A percentile compares a stretch with the other conserved stretches of the same genome.
phyloP scores from a whole-genome alignment of 2,888 invertebrate species.

The Acronicta alni region DNA sequence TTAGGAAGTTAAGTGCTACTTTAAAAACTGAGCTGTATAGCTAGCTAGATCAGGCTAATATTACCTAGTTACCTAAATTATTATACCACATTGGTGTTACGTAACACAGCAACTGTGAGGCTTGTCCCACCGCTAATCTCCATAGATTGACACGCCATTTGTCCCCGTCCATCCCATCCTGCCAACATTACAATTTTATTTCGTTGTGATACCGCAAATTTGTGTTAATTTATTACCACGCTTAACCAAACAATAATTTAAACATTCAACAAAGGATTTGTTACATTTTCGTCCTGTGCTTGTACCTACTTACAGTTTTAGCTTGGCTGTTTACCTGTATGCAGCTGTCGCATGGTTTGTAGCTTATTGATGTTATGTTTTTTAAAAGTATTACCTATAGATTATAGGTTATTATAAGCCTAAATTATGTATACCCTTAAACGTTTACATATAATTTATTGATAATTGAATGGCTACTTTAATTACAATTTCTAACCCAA shows the following conservation, averaged over 20 bases:
- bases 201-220: conserved; percentile 35
- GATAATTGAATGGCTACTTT: conserved; percentile 27
- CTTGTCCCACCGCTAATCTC: conserved; percentile 33
- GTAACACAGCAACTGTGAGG: conserved; percentile 18
- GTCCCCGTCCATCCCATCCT: conserved; percentile 39
- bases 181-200: conserved; percentile 40
- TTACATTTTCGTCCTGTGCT: conserved; percentile 12
- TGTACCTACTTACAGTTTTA: conserved; percentile 5
- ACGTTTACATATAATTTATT: conserved; percentile 8
- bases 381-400: conserved; percentile 36
- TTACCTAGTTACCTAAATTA: background rate
- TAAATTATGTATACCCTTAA: too few relatives aligned
- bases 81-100: conserved; percentile 12
- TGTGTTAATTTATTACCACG: conserved; percentile 36
- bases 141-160: conserved; percentile 52
- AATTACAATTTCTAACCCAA: background rate
- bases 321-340: conserved; percentile 22
- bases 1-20: too few relatives aligned
- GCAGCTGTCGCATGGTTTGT: conserved; percentile 45
- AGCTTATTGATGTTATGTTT: conserved; percentile 35
- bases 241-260: conserved; percentile 29
- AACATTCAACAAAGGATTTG: conserved; percentile 25
- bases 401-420: too few relatives aligned
- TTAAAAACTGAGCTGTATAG: too few relatives aligned
- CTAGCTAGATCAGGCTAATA: too few relatives aligned